These are phyloP conservation scores for Conger conger DNA, from an alignment of 2,113 vertebrate genomes.

Conservation along the genomic window DNA sequence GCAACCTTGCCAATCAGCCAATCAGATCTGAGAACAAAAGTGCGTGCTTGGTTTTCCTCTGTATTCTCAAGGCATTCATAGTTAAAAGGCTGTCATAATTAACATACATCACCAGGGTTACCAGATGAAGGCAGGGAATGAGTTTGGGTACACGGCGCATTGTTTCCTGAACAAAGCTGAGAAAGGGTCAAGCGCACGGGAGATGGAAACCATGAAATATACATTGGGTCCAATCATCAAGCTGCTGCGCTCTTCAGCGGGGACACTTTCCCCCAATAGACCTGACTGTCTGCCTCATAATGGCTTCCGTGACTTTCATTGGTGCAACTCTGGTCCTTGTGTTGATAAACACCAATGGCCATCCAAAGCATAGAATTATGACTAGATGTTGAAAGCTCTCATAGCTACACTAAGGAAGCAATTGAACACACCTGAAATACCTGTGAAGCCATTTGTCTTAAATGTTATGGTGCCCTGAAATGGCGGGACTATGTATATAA, in stretches of 20 bases:
- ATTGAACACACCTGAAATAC: too few species aligned
- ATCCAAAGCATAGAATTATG: too few species aligned
- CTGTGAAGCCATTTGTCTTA: too few species aligned
- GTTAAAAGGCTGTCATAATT: slow-evolving; percentile 14
- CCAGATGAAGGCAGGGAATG: not conserved
- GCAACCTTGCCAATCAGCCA: slow-evolving; percentile 1
- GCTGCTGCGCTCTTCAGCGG: not conserved
- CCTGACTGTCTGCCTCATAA: not conserved
- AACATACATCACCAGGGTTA: not conserved
- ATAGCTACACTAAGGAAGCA: too few species aligned
- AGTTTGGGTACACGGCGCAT: not conserved
- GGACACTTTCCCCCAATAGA: not conserved
- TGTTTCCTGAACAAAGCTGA: not conserved
- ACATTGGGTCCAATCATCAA: not conserved
- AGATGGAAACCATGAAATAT: not conserved
- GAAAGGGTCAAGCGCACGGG: not conserved
- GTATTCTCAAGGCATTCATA: not conserved
- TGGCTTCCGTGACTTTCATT: too few species aligned
- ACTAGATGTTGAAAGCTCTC: too few species aligned
- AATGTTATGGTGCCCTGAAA: too few species aligned
- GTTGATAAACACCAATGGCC: too few species aligned
- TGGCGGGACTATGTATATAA: too few species aligned
- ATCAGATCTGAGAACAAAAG: not conserved
- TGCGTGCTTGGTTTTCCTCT: not conserved
- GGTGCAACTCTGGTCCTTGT: too few species aligned